A percentile compares a stretch with the other conserved stretches of the same genome.
Conservation (phyloP, 2,797 vertebrate species). For the Poecilia picta region DNA sequence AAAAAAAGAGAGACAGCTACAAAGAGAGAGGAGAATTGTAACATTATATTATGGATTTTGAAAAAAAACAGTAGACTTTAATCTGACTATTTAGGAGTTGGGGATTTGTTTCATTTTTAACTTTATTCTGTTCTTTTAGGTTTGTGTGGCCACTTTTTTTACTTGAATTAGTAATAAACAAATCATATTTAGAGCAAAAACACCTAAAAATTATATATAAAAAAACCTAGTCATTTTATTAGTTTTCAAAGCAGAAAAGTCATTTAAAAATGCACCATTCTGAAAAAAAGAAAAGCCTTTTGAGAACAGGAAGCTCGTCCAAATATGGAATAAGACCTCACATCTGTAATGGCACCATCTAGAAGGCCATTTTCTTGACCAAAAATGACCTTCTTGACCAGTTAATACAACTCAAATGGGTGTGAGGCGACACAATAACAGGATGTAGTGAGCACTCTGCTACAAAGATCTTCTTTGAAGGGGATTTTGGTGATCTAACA, state of each 20-base stretch:
- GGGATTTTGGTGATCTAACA: neutral
- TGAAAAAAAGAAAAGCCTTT: neutral
- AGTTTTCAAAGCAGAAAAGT: neutral
- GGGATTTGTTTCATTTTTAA: neutral
- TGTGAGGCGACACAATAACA: neutral
- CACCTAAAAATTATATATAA: too few relatives aligned
- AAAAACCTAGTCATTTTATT: too few relatives aligned
- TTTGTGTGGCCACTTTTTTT: neutral
- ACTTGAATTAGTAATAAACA: neutral
- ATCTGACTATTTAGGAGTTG: neutral
- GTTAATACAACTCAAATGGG: neutral
- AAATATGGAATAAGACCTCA: neutral
- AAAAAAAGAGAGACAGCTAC: conserved; percentile 27
- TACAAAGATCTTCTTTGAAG: neutral
- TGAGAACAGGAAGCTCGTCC: neutral
- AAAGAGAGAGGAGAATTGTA: conserved; percentile 8
- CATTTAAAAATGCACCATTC: neutral
- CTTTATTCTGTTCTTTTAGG: neutral
- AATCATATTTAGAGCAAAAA: neutral
- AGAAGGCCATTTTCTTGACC: neutral
- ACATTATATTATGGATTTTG: neutral
- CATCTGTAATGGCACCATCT: neutral
- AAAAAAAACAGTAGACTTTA: neutral
- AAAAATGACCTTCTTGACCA: neutral
- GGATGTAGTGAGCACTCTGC: neutral